phyloP scores from a whole-genome alignment of 1,140 invertebrate genomes.

The Eubasilissa regina region DNA sequence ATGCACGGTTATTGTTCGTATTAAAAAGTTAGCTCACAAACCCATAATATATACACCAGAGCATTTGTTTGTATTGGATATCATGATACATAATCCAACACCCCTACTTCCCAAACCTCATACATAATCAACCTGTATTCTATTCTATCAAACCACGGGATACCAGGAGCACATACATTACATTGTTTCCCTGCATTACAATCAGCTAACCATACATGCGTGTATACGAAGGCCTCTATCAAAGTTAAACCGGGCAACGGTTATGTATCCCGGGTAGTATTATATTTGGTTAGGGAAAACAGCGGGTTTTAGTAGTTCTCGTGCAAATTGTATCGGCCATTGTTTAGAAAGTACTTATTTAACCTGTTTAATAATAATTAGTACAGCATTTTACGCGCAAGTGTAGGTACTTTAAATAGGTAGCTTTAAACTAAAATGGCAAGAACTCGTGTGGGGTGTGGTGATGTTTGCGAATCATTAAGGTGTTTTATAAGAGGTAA shows the following conservation, averaged over 20 bases:
- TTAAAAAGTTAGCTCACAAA: too few species aligned
- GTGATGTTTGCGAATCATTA: constrained; percentile 15
- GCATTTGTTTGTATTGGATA: too few species aligned
- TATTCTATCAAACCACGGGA: constrained; percentile 19
- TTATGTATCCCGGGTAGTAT: constrained; percentile 10
- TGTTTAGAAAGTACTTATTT: background rate
- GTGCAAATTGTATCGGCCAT: background rate
- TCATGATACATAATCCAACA: too few species aligned
- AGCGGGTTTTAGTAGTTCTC: background rate
- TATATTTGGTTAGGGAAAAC: constrained; percentile 7
- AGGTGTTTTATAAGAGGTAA: background rate
- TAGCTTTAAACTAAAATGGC: background rate
- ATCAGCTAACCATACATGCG: constrained; percentile 7
- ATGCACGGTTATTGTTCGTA: too few species aligned
- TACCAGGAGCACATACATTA: constrained; percentile 39
- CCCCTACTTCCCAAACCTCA: too few species aligned
- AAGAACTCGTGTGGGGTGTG: constrained; percentile 1
- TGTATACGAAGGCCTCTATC: constrained; percentile 1
- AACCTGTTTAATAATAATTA: background rate
- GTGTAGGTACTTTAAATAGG: background rate
- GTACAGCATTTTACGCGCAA: background rate
- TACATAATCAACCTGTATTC: background rate
- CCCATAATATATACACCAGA: too few species aligned
- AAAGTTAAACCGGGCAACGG: constrained; percentile 7
- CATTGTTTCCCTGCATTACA: constrained; percentile 21